phyloP scores from a whole-genome alignment of 2,888 invertebrate genomes.

The Ochropleura leucogaster region DNA sequence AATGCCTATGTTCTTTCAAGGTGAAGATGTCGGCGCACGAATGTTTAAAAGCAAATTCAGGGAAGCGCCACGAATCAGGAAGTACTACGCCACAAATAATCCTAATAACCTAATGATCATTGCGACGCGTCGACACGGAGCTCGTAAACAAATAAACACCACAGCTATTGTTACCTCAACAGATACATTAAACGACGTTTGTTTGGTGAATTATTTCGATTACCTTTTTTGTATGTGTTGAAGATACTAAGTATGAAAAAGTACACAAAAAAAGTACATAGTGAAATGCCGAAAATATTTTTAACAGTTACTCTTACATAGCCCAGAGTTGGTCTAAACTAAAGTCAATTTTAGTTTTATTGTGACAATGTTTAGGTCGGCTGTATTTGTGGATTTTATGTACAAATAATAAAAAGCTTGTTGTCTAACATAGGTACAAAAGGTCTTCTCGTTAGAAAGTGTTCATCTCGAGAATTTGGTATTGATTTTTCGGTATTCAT shows the following conservation, averaged over 20 bases:
- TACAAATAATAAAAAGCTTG: neutral
- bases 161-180: constrained; percentile 44
- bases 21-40: constrained; percentile 86
- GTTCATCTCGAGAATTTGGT: constrained; percentile 52
- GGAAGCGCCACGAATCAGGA: constrained; percentile 86
- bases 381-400: neutral
- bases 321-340: neutral
- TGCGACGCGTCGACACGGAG: constrained; percentile 63
- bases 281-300: constrained; percentile 9
- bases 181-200: constrained; percentile 43
- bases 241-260: neutral
- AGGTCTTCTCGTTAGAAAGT: constrained; percentile 10
- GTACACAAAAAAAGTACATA: no score
- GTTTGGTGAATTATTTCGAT: constrained; percentile 43
- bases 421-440: neutral
- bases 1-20: constrained; percentile 85
- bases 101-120: constrained; percentile 77
- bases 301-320: neutral
- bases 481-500: constrained; percentile 66
- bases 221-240: constrained; percentile 22
- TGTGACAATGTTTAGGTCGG: neutral
- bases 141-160: constrained; percentile 58
- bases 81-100: constrained; percentile 79
- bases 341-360: neutral
- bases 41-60: constrained; percentile 83